Base-by-base conservation (phyloP, 2,113 vertebrate species). In the Amphiprion percula region DNA sequence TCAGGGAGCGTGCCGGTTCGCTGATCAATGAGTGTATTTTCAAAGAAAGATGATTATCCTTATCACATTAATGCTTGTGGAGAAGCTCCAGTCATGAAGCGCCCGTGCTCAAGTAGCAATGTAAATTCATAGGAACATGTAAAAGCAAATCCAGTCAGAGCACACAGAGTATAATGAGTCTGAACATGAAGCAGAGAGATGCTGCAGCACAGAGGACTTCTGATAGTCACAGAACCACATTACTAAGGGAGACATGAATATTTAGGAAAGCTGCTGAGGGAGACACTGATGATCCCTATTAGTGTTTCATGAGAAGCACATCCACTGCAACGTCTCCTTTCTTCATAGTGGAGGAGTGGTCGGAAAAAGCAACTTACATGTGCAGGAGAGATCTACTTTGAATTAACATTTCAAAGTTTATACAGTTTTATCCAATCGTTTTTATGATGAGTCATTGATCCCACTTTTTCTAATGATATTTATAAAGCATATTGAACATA, bases 231-330 rank as follows among this genome's bases (percentile, higher is more conserved):
- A 9, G 44, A 23, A 37, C 77, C 49, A 74, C 14, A 52, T 85
- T 84, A 63, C 58, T 74, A 10, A 60, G 24, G 11, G 12, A 66
- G 24, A 46, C 12, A 2, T 60, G 11, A 58, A 52, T 41, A 62
- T 66, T 39, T 67, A 23, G 17, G 21, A 12, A 68, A 70, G 53
- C 70, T 19, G 17, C 56, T 14, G 24, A 58, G 16, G 54, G 81
- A 64, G 37, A n/a, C 41, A 44, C 41, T 74, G 46, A 71, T 60
- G 68, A 63, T 52, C 23, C 21, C 49, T n/a, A 5, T 78, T 52
- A 71, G 58, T 61, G 33, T 74, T 68, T 73, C 17, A 41, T n/a
- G 41, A 24, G 33, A 52, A 33, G 55, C 37, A 37, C 49, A 50
- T 53, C 50, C 53, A 68, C 0, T 39, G 33, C 10, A 44, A 49